Base-by-base conservation (phyloP, 2,797 vertebrate genomes). In the Siniperca undulata region DNA sequence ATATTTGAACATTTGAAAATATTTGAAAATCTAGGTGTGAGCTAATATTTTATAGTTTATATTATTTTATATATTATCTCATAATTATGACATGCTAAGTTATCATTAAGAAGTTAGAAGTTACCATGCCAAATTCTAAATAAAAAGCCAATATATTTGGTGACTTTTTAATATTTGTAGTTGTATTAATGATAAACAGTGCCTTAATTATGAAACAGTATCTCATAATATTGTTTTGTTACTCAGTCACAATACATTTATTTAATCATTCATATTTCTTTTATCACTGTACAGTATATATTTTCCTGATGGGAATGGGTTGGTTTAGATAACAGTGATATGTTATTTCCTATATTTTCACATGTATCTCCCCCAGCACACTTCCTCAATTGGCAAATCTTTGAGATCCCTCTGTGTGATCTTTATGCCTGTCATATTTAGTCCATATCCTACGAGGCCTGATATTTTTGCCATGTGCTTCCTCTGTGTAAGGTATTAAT, bases 401-500 rank as follows among this genome's bases (percentile, higher is more conserved):
- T 69, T 86, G 81, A 84, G 81, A 90, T 91, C 74, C 74, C 90
- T 90, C 74, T 86, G 82, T 86, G 86, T 92, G 88, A 93, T 89
- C 83, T 89, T 78, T 81, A 72, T 87, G 88, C 86, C 86, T 92
- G 91, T 94, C 88, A 91, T 90, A 94, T 93, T 92, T 91, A 92
- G 93, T 89, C 81, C 93, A 90, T 85, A 73, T 91, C 93, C 91
- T 93, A 42, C 0, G 60, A 88, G 94, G 77, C 82, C 82, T 94
- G 93, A 91, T 94, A 93, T 95, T 96, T 94, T 92, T 94, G 82
- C 86, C 75, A 84, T 83, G 81, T 79, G 86, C 88, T 89, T 90
- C 90, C 78, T 88, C 79, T 20, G 79, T 84, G 89, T 89, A 88
- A 87, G 90, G 81, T 94, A 96, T 96, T 95, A 95, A 95, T 96